Conservation (phyloP, 2,888 invertebrate species). For the Platycnemis pennipes region DNA sequence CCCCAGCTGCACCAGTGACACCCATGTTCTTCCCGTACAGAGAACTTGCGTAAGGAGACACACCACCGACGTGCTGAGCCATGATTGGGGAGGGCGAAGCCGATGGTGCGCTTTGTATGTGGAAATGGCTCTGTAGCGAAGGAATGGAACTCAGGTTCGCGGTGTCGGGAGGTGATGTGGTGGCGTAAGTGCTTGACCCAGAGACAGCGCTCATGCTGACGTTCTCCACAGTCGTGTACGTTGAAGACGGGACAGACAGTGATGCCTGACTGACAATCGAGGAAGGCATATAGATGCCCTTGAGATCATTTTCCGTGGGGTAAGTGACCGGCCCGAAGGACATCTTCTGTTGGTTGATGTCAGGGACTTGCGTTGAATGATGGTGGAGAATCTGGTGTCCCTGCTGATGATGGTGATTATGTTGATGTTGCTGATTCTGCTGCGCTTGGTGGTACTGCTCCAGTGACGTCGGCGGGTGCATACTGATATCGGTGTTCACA, state of each 20-base stretch:
- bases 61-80: constrained; percentile 75
- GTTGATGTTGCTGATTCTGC: constrained; percentile 78
- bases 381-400: constrained; percentile 78
- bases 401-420: constrained; percentile 77
- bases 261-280: not conserved
- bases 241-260: constrained; percentile 77
- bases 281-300: constrained; percentile 26
- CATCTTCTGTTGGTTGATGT: constrained; percentile 63
- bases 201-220: constrained; percentile 78
- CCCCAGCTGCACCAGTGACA: constrained; percentile 77
- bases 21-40: constrained; percentile 13
- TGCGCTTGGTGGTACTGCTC: constrained; percentile 77
- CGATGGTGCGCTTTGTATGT: constrained; percentile 70
- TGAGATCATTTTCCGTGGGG: constrained; percentile 53
- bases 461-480: not conserved
- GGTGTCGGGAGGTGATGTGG: not conserved
- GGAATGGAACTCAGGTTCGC: constrained; percentile 25
- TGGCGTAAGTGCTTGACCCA: not conserved
- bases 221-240: constrained; percentile 85
- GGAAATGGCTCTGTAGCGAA: constrained; percentile 70
- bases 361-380: not conserved
- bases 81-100: constrained; percentile 75
- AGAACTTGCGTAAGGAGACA: not conserved
- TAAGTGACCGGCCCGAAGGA: constrained; percentile 74
- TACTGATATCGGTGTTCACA: not conserved